Percentiles rank a stretch among this genome's conserved stretches.
These are phyloP conservation scores for Porites lutea DNA, from an alignment of 64 coral and sea anemone genomes.

Conservation along the genomic window DNA sequence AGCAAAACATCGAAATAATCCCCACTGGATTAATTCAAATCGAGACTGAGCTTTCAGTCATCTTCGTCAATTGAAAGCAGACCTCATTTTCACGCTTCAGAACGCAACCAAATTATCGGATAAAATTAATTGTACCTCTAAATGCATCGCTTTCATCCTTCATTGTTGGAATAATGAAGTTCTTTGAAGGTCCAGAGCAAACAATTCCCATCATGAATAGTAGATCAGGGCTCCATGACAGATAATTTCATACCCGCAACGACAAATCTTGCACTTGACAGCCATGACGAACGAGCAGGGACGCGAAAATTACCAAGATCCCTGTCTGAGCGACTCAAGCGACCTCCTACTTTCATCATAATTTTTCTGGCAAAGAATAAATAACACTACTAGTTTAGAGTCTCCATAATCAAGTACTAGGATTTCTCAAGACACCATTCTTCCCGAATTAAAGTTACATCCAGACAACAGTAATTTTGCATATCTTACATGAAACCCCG, in stretches of 20 bases:
- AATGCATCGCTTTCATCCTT: not conserved
- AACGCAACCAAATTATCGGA: constrained; percentile 16
- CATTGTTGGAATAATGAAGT: constrained; percentile 11
- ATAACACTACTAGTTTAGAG: not conserved
- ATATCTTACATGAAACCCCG: not conserved
- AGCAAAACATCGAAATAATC: not conserved
- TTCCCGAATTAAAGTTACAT: not conserved
- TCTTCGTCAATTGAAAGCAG: not conserved
- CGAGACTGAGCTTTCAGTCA: no score
- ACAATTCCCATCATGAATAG: constrained; percentile 29
- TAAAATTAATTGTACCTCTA: constrained; percentile 37
- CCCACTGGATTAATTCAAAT: no score
- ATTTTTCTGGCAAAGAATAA: not conserved
- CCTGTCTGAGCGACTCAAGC: not conserved
- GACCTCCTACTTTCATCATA: not conserved
- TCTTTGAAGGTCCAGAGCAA: constrained; percentile 1
- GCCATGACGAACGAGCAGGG: not conserved
- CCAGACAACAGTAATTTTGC: not conserved
- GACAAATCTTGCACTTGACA: not conserved
- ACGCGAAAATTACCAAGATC: not conserved
- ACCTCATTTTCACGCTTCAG: constrained; percentile 27
- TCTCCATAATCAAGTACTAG: not conserved
- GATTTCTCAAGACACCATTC: not conserved
- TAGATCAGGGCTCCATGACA: not conserved
- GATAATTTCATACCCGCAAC: not conserved